A percentile compares a stretch with the other conserved stretches of the same genome.
These are phyloP conservation scores for Scaptodrosophila latifasciaeformis DNA, from an alignment of 2,888 invertebrate genomes.

Conservation along the genomic window DNA sequence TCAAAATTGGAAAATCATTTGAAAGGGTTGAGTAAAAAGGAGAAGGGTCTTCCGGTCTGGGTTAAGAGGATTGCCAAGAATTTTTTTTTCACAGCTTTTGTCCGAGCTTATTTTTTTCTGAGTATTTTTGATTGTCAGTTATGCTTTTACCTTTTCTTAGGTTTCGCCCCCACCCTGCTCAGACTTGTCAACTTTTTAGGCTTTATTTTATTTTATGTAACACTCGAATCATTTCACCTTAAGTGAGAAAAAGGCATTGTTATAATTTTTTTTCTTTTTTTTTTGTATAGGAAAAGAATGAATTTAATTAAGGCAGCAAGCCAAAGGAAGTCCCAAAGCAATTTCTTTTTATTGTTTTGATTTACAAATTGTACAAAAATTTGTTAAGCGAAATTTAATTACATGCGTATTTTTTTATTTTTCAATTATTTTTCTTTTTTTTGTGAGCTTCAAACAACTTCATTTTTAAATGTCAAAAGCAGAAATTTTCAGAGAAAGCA, in stretches of 20 bases:
- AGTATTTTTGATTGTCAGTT: conserved; percentile 26
- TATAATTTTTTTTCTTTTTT: not conserved
- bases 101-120: not conserved
- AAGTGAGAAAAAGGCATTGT: not conserved
- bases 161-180: not conserved
- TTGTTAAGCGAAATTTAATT: too few relatives aligned
- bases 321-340: not conserved
- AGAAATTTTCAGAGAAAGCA: not conserved
- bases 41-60: too few relatives aligned
- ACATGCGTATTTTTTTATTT: too few relatives aligned
- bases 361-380: not conserved
- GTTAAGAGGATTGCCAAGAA: conserved; percentile 58
- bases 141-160: conserved; percentile 21
- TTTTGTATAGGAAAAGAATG: not conserved
- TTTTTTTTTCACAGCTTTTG: conserved; percentile 18
- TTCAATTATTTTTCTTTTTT: too few relatives aligned
- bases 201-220: not conserved
- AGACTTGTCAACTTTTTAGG: not conserved
- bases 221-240: too few relatives aligned
- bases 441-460: not conserved
- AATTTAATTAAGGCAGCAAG: conserved; percentile 31
- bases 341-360: not conserved
- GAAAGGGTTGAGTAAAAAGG: too few relatives aligned
- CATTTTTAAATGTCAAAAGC: not conserved
- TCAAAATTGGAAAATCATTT: conserved; percentile 35